Evolutionary conservation across 2,888 invertebrate species (phyloP).

Genomic region (Apamea monoglypha): DNA sequence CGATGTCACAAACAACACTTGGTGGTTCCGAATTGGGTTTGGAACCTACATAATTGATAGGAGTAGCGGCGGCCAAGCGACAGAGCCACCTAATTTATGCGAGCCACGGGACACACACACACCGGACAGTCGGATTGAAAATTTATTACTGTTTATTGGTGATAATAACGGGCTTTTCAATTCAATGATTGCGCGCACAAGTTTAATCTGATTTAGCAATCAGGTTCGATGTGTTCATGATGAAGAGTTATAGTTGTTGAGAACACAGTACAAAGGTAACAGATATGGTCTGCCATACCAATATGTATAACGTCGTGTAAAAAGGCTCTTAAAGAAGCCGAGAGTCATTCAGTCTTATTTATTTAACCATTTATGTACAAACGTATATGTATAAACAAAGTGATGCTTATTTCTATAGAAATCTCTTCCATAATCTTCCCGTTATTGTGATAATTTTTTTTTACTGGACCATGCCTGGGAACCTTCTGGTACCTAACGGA

Average conservation of each 20-base stretch:
- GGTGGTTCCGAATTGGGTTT: conserved; percentile 75
- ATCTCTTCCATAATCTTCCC: no score
- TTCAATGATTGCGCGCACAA: conserved; percentile 36
- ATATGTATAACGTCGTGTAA: not conserved
- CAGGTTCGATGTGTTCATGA: not conserved
- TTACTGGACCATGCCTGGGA: not conserved
- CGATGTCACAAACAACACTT: conserved; percentile 76
- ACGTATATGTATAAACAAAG: no score
- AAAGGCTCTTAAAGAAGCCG: not conserved
- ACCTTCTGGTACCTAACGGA: not conserved
- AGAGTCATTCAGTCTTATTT: no score
- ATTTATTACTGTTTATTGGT: conserved; percentile 80
- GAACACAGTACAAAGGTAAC: conserved; percentile 1
- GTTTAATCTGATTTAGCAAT: conserved; percentile 32
- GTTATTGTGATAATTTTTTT: not conserved
- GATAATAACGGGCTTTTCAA: conserved; percentile 72
- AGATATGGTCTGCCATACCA: not conserved
- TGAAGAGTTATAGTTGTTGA: conserved; percentile 17
- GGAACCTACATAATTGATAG: conserved; percentile 83
- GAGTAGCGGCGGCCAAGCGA: conserved; percentile 72
- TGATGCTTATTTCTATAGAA: no score
- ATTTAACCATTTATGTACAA: no score
- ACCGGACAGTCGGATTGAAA: conserved; percentile 75
- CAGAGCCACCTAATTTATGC: conserved; percentile 79
- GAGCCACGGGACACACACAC: conserved; percentile 69